Base-by-base conservation (phyloP, 53 echinoderm and acorn worm genomes). In the Echinarachnius parma region DNA sequence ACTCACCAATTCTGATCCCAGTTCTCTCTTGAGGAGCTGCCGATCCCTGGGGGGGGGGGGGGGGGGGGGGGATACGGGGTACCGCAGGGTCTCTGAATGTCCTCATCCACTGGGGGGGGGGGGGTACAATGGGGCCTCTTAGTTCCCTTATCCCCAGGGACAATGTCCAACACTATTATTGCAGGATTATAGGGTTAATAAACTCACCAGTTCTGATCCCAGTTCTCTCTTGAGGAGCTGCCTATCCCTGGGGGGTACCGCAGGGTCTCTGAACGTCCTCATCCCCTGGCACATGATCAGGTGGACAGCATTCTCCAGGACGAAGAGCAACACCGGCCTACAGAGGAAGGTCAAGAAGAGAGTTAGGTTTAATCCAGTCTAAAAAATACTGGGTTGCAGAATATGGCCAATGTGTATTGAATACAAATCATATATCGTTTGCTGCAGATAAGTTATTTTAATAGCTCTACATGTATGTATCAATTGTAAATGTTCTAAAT, bases 1-100 rank as follows among this genome's bases (percentile, higher is more conserved):
- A 82, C 94, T 84, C 52, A 94, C 94, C 82, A 94, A 59, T 74
- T 94, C 90, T 19, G 94, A 83, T 27, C 94, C 87, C 1, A 94
- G 85, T 53, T 94, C 94, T 46, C 94, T 33, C 29, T 90, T 94
- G 31, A 94, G 78, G 13, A 90, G 75, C 84, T 94, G 94, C 30
- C 90, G 83, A 31, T 90, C 90, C 54, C 94, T 77, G 34, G 79
- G 24, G 5, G n/a, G n/a, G n/a, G n/a, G n/a, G n/a, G n/a, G n/a
- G n/a, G n/a, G n/a, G n/a, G n/a, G n/a, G n/a, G n/a, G n/a, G n/a
- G n/a, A n/a, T n/a, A n/a, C n/a, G n/a, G n/a, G 83, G 87, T 2
- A 89, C 81, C 11, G 83, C 35, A 0, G 94, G 84, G 29, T 94
- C 94, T 35, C 86, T 83, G 10, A 94, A 56, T 11, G 75, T 90